Percentiles rank a stretch among this genome's conserved stretches.
Conservation (phyloP, 2,113 vertebrate species). For the Bambusicola thoracicus region DNA sequence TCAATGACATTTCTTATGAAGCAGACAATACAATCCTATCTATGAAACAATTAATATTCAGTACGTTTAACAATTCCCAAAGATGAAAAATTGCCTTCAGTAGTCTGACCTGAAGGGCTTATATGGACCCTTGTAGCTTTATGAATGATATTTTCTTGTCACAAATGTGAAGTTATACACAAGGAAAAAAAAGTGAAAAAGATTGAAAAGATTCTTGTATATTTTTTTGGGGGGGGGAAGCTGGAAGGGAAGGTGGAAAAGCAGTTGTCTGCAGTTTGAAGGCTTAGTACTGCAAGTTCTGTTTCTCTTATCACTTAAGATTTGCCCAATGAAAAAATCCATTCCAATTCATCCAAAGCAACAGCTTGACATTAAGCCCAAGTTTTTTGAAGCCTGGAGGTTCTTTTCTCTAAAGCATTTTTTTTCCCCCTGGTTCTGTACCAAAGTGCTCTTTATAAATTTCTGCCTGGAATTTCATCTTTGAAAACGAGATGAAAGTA, state of each 20-base stretch:
- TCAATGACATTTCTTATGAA: constrained; percentile 31
- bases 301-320: not conserved
- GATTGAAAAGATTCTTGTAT: not conserved
- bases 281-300: not conserved
- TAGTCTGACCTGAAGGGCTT: not conserved
- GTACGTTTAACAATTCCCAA: constrained; percentile 7
- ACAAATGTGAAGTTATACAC: not conserved
- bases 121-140: not conserved
- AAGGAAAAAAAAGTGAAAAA: not conserved
- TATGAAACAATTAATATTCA: not conserved
- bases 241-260: not conserved
- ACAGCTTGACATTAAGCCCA: not conserved
- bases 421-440: not conserved
- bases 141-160: not conserved
- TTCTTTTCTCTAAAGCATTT: not conserved
- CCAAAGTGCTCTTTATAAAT: not conserved
- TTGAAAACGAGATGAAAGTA: not conserved
- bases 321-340: not conserved
- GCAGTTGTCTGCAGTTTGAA: not conserved
- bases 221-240: not conserved
- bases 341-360: not conserved
- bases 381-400: not conserved
- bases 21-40: constrained; percentile 6
- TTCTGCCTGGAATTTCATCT: not conserved
- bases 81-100: constrained; percentile 1